Evolutionary conservation across 2,113 vertebrate genomes (phyloP), one percentile per base, ranked within the genome.

Genomic region (Pardalotus punctatus): DNA sequence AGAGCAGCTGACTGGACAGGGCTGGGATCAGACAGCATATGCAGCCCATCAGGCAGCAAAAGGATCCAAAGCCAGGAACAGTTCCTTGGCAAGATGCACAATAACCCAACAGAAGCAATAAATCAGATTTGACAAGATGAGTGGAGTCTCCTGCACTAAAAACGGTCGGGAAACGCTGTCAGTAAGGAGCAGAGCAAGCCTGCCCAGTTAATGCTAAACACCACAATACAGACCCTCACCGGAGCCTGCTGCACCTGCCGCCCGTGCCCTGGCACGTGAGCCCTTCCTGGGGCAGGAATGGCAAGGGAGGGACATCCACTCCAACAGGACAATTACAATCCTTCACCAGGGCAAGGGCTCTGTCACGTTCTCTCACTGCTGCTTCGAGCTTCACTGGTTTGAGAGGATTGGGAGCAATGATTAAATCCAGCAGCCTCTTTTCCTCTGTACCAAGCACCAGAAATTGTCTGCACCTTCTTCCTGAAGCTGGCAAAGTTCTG

Each of bases 51-150:
- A 95, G 54, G 61, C 27, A 58, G 48, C 28, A 70, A 81, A 77
- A 86, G 33, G 47, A 94, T 79, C 61, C 93, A 92, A 85, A 80
- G 12, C 11, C 8, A 81, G 40, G 29, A 78, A 38, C 27, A 50
- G 69, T 17, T 86, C 57, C 40, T 86, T 85, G 85, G 65, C 83
- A 79, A 56, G 33, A 60, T 40, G 29, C 42, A 56, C 38, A 70
- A 31, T 43, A 93, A 93, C 58, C 38, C 47, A 81, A n/a, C 6
- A 81, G 80, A 77, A 80, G 70, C 28, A 88, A 81, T 92, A 96
- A 38, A 96, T 96, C 89, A 79, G 45, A 90, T 86, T 45, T 94
- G 91, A 93, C 94, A 90, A 64, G 66, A 72, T 28, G 61, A 78
- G 62, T n/a, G 33, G 74, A 81, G 36, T 40, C 53, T 87, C n/a